A percentile compares a stretch with the other conserved stretches of the same genome.
phyloP scores from a whole-genome alignment of 2,888 invertebrate species.

The Macrosoma leucophasiata region DNA sequence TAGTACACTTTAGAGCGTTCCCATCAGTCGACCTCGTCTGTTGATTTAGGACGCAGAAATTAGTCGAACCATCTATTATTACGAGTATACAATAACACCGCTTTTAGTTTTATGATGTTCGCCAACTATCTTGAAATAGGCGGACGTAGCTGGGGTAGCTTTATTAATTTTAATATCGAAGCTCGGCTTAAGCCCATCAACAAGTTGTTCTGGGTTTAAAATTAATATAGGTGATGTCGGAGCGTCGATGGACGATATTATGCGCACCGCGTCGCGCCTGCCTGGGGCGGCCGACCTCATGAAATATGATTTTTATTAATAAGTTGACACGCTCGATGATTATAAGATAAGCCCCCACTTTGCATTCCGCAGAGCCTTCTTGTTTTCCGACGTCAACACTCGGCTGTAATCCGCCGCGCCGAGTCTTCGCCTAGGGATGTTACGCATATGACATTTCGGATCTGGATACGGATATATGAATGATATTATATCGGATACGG shows the following conservation, averaged over 20 bases:
- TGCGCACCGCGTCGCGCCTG: conserved; percentile 48
- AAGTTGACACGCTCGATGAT: conserved; percentile 76
- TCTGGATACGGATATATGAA: too few relatives aligned
- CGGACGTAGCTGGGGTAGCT: too few relatives aligned
- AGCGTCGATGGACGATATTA: conserved; percentile 35
- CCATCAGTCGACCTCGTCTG: conserved; percentile 47
- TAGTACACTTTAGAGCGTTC: conserved; percentile 53
- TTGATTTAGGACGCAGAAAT: conserved; percentile 66
- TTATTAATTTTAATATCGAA: too few relatives aligned
- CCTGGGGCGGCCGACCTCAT: conserved; percentile 46
- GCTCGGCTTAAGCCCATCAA: too few relatives aligned
- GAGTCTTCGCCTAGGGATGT: too few relatives aligned
- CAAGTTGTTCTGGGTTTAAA: conserved; percentile 40
- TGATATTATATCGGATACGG: too few relatives aligned
- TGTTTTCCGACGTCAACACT: conserved; percentile 56
- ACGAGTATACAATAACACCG: too few relatives aligned
- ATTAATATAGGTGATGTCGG: conserved; percentile 36
- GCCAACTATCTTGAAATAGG: too few relatives aligned
- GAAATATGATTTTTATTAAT: conserved; percentile 77
- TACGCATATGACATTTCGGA: too few relatives aligned
- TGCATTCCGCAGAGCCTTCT: conserved; percentile 67
- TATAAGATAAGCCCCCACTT: conserved; percentile 75
- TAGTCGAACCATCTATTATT: conserved; percentile 43
- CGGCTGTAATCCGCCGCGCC: conserved; percentile 46
- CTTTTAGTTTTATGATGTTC: too few relatives aligned